Base-by-base conservation (phyloP, 2,113 vertebrate genomes). In the Ctenodactylus gundi region DNA sequence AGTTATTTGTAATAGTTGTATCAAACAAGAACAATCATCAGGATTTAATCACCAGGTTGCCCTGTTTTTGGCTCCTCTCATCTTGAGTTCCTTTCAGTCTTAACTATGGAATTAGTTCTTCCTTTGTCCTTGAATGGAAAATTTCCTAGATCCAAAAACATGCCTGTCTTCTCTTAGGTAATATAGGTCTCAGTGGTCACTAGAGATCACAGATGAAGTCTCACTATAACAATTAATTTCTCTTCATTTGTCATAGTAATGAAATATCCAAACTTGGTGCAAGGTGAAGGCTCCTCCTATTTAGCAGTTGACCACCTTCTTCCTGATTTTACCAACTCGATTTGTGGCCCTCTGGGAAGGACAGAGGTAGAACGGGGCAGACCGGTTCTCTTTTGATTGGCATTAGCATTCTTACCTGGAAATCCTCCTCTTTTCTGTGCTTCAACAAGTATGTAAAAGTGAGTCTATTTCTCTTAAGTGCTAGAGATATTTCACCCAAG, bases 211-310 rank as follows among this genome's bases (percentile, higher is more conserved):
- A 86, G 34, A 44, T n/a, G 57, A 31, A 62, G 6, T 85, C 17
- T 80, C 23, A 85, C 7, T 80, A 68, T 75, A 39, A 7, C 39
- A 85, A 12, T 31, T 0, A 15, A 68, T 10, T 20, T 39, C 36
- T 70, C 65, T 41, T 46, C 72, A 0, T 92, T 95, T 14, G 76
- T 64, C 34, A 29, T 53, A 34, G 62, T 72, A 82, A 85, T 82
- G 49, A 78, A 94, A 96, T 95, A 85, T 39, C 17, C 15, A 34
- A 72, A 64, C 27, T 58, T 62, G 6, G 18, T 92, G 76, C 85
- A 65, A 90, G 85, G 6, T 93, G 77, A 70, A 93, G 4, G 2
- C 7, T 75, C 64, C 73, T 77, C 29, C 49, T 82, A 51, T 31
- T 90, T 89, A 64, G 7, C 25, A 57, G 60, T 82, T 76, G 21